Base-by-base conservation (phyloP, 2,888 invertebrate species). In the Ophion ventricosus region DNA sequence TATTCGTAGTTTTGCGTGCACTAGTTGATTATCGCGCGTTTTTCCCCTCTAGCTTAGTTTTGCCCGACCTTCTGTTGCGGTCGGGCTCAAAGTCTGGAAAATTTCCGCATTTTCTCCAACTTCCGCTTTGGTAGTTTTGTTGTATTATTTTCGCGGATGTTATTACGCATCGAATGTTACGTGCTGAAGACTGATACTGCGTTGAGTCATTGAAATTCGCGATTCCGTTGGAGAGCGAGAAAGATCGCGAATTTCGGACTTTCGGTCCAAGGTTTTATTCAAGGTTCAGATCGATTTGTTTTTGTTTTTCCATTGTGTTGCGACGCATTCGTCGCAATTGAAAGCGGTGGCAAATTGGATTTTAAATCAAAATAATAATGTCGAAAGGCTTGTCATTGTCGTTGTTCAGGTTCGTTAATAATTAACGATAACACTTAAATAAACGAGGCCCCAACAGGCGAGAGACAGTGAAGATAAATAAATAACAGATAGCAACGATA, bases 241-340 rank as follows among this genome's bases (percentile, higher is more conserved):
- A 76, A 64, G 29, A 35, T 20, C 61, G 66, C 54, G 40, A 43
- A 23, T 67, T 67, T 25, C n/a, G 76, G 49, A 76, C 76, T 76
- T 76, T 76, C 67, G 57, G n/a, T n/a, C 67, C 67, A 67, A 76
- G 76, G 76, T 57, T 67, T 56, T 35, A 66, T 66, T 23, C 11
- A 14, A 3, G 35, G 20, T 56, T 56, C 29, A 17, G 17, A 49
- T 8, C 29, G 20, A 54, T n/a, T 40, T 14, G 14, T 49, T 74
- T 74, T 54, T 66, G 14, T 35, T 20, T 54, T 76, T 74, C 5
- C 29, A 4, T 49, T n/a, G n/a, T n/a, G 26, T 0, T 63, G 74
- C 63, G 49, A 74, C 74, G 49, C 49, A 49, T 8, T 20, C 4
- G 26, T 23, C 43, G 54, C 40, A 0, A 35, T 40, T 20, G 10